Base-by-base conservation (phyloP, 2,797 vertebrate genomes). In the Amblyopsis hoosieri region DNA sequence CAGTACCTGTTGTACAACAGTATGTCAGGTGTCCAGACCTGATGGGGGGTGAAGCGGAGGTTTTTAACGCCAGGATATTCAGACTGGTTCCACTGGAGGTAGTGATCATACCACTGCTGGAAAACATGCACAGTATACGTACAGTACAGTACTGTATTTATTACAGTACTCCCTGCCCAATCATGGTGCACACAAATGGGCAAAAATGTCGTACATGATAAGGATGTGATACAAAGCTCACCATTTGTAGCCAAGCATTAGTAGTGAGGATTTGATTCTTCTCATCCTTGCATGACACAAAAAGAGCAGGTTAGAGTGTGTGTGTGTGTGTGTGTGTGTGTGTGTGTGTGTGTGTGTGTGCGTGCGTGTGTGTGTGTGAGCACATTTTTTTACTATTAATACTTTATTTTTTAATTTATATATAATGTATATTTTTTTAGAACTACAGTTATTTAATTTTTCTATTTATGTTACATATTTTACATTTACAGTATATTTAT, bases 1-100 rank as follows among this genome's bases (percentile, higher is more conserved):
- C 14, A 50, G n/a, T 71, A 94, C 93, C 93, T 94, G 88, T 94
- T 94, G 64, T 94, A 94, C 2, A 94, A 88, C 65, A 94, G 79
- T 57, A 94, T 92, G 65, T 94, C 93, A 29, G 93, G 93, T 1
- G 92, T 94, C 93, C 93, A 94, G 54, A 94, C 83, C 78, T 94
- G 93, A 54, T 93, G 90, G 0, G 93, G 66, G 45, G 87, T 89
- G 75, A 94, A 94, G 62, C 93, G 88, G 2, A 94, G 89, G 78
- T 92, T 94, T 64, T 93, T 94, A 2, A 94, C 93, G 15, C 93
- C 93, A 2, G 93, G 93, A 69, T 92, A 93, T 54, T 93, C 92
- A 0, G 92, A 92, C 69, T 93, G 92, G 81, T 94, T 94, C 93
- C 93, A 94, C 80, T 92, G 90, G 45, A 94, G 89, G 75, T 94